A percentile compares a stretch with the other conserved stretches of the same genome.
phyloP scores from a whole-genome alignment of 2,113 vertebrate species.

The Trematomus loennbergii region DNA sequence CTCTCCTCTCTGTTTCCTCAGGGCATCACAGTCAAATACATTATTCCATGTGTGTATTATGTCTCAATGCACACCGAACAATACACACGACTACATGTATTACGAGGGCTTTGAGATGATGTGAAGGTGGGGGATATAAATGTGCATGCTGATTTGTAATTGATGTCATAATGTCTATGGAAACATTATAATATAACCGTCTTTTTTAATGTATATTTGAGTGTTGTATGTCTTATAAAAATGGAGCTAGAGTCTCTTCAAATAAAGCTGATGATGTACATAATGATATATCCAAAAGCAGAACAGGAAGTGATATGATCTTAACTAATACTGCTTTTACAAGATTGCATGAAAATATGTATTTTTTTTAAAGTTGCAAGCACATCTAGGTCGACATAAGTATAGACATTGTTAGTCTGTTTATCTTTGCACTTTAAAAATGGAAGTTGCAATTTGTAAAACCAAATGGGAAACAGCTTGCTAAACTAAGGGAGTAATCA shows the following conservation, averaged over 20 bases:
- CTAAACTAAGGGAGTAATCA: too few relatives aligned
- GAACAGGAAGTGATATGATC: neutral
- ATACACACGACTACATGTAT: neutral
- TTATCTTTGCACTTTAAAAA: too few relatives aligned
- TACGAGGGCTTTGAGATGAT: slow-evolving; percentile 5
- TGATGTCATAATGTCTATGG: slow-evolving; percentile 24
- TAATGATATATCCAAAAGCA: neutral
- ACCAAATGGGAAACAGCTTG: too few relatives aligned
- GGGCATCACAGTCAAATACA: slow-evolving; percentile 1
- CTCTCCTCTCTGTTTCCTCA: neutral
- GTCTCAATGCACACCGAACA: neutral
- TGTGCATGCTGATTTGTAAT: slow-evolving; percentile 40
- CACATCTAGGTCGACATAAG: too few relatives aligned
- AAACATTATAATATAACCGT: too few relatives aligned
- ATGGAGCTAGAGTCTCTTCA: too few relatives aligned
- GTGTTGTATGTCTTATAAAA: too few relatives aligned
- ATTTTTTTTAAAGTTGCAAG: too few relatives aligned
- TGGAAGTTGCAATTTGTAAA: too few relatives aligned
- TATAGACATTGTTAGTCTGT: too few relatives aligned
- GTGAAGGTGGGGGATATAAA: slow-evolving; percentile 16
- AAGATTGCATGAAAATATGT: too few relatives aligned
- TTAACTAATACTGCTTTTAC: neutral
- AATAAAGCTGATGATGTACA: slow-evolving; percentile 3
- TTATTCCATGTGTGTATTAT: neutral
- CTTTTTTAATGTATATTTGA: too few relatives aligned